These are phyloP conservation scores for Rhabdornis inornatus DNA, from an alignment of 2,113 vertebrate species.

Conservation along the genomic window DNA sequence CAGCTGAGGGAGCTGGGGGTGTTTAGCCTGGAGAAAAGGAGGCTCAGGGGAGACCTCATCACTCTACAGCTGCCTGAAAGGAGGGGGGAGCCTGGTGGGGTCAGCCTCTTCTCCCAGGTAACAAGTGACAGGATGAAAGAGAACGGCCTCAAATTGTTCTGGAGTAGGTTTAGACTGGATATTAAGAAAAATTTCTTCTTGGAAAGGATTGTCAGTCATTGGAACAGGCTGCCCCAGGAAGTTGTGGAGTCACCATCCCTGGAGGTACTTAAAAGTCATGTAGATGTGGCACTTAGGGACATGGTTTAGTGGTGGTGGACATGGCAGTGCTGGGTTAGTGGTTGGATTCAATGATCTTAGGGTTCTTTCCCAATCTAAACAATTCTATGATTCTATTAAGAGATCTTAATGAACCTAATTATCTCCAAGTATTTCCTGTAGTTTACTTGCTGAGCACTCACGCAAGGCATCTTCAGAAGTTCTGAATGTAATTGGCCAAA, in stretches of 20 bases:
- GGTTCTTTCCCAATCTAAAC: neutral
- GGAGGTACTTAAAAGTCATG: neutral
- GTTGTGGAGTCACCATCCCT: neutral
- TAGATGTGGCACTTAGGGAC: neutral
- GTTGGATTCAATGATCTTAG: neutral
- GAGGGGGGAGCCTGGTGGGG: neutral
- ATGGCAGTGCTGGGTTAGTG: neutral
- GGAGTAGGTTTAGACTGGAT: neutral
- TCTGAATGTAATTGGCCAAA: neutral
- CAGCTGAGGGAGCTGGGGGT: neutral
- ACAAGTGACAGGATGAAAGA: neutral
- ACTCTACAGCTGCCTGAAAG: neutral
- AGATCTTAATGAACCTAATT: neutral
- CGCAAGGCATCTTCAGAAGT: neutral
- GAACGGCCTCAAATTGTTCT: neutral
- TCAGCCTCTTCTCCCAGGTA: accelerated
- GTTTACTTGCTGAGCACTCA: neutral
- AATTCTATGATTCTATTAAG: neutral
- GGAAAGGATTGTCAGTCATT: neutral
- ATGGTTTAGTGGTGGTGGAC: neutral
- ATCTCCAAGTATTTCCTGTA: neutral
- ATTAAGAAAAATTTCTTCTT: neutral
- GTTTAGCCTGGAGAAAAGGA: neutral
- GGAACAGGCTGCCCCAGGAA: neutral
- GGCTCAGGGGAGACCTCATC: neutral